Evolutionary conservation across 2,113 vertebrate genomes (phyloP), one percentile per base, ranked within the genome.

Genomic region (Podarcis cretensis): DNA sequence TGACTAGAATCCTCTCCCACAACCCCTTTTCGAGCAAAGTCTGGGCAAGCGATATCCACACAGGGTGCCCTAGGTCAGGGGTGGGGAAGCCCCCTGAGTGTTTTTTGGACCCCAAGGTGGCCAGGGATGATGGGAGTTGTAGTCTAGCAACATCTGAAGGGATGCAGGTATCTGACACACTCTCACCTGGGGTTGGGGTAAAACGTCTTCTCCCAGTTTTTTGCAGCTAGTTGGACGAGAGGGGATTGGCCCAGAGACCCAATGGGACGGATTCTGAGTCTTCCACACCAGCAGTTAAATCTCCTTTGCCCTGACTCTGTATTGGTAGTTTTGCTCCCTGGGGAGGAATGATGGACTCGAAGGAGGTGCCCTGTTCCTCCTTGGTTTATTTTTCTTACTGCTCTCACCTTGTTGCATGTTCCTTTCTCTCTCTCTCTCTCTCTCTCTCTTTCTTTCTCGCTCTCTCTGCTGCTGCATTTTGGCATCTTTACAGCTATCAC

Each of bases 401-500:
- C 97, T 98, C 97, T 98, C 97, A 97, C 97, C 95, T 96, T 96
- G 97, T 88, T 98, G 97, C 98, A 98, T 98, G 98, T 97, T 96
- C 97, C 97, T 97, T 6, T 43, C 43, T 43, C 43, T 43, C 43
- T 40, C 96, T 97, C 94, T 97, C 90, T 96, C 96, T 93, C 92
- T 95, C 90, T 89, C n/a, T 73, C 93, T 87, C 94, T 98, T 96
- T 79, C 40, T 87, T 40, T 66, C 30, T 86, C 21, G 68, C 35
- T 76, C 43, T 10, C 97, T 96, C 92, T 80, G 81, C 78, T 95
- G 96, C 98, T 98, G 98, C 98, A 97, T 97, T 96, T 96, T 97
- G 98, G 98, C 97, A 97, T 98, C 97, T 98, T 89, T 97, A 98
- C 98, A 99, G 99, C 98, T 99, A 98, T 98, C 98, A 99, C 98